Percentiles rank a stretch among this genome's conserved stretches.
These are phyloP conservation scores for Chrysotoxum bicinctum DNA, from an alignment of 2,888 invertebrate species.

Conservation along the genomic window DNA sequence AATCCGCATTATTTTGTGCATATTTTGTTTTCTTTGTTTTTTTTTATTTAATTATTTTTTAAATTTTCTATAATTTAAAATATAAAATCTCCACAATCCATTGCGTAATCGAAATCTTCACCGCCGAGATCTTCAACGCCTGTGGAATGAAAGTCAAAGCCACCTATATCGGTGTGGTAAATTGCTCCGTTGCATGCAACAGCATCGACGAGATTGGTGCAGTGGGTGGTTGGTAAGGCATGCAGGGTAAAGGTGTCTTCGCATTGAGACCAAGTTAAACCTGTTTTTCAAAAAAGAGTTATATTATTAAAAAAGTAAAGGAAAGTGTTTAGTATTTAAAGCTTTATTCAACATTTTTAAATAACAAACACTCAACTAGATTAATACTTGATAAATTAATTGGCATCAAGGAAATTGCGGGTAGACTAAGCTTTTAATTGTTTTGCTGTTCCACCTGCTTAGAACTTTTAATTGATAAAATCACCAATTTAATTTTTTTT, in stretches of 20 bases:
- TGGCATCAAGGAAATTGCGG: no score
- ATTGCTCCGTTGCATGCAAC: conserved; percentile 83
- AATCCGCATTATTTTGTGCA: conserved; percentile 28
- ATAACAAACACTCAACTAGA: no score
- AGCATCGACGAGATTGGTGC: conserved; percentile 85
- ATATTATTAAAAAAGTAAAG: not conserved
- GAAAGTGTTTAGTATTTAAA: no score
- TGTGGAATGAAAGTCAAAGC: conserved; percentile 83
- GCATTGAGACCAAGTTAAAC: conserved; percentile 86
- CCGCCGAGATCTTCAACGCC: conserved; percentile 82
- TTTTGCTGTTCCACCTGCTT: no score
- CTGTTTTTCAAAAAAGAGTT: conserved; percentile 76
- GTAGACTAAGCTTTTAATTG: no score
- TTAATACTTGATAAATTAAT: no score
- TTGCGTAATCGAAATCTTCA: conserved; percentile 87
- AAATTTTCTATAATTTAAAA: conserved; percentile 82
- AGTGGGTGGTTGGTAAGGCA: conserved; percentile 86
- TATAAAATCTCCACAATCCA: conserved; percentile 89
- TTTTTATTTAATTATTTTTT: not conserved
- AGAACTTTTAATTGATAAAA: no score
- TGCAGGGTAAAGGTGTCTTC: conserved; percentile 86
- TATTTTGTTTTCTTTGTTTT: not conserved
- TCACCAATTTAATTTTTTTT: no score
- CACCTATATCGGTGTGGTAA: conserved; percentile 86
- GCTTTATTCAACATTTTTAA: no score